phyloP scores from a whole-genome alignment of 1,140 invertebrate genomes.

The Bradysia coprophila region DNA sequence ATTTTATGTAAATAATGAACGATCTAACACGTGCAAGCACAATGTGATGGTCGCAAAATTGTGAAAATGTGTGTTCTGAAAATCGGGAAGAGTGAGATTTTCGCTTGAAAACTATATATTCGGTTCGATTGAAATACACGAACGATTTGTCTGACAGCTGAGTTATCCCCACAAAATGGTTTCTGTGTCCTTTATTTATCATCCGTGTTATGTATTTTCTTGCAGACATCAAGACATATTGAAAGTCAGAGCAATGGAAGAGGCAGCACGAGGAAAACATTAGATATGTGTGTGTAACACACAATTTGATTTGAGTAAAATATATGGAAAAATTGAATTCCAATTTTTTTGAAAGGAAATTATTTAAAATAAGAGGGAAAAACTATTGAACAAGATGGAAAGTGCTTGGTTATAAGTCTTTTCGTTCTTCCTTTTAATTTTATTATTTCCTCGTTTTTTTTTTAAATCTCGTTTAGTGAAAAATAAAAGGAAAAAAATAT shows the following conservation, averaged over 20 bases:
- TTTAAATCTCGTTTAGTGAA: too few species aligned
- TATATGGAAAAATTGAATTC: not conserved
- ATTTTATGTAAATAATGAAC: too few species aligned
- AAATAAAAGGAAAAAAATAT: too few species aligned
- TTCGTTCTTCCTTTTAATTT: too few species aligned
- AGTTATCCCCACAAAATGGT: not conserved
- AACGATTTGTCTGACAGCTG: not conserved
- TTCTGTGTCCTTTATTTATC: not conserved
- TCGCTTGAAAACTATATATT: not conserved
- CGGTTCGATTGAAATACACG: not conserved
- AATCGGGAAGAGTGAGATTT: not conserved
- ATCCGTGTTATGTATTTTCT: not conserved
- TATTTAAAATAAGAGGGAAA: too few species aligned
- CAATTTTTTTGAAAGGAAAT: too few species aligned
- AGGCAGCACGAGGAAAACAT: slow-evolving; percentile 39
- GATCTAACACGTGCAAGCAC: too few species aligned
- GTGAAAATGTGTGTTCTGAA: too few species aligned
- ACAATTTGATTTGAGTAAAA: not conserved
- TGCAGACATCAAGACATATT: slow-evolving; percentile 44
- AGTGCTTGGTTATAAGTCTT: too few species aligned
- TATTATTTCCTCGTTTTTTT: too few species aligned
- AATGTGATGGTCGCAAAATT: too few species aligned
- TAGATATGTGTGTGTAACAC: not conserved
- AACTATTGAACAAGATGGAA: too few species aligned
- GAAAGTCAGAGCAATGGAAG: slow-evolving; percentile 53